Evolutionary conservation across 2,113 vertebrate species (phyloP).

Genomic region (Bos javanicus): DNA sequence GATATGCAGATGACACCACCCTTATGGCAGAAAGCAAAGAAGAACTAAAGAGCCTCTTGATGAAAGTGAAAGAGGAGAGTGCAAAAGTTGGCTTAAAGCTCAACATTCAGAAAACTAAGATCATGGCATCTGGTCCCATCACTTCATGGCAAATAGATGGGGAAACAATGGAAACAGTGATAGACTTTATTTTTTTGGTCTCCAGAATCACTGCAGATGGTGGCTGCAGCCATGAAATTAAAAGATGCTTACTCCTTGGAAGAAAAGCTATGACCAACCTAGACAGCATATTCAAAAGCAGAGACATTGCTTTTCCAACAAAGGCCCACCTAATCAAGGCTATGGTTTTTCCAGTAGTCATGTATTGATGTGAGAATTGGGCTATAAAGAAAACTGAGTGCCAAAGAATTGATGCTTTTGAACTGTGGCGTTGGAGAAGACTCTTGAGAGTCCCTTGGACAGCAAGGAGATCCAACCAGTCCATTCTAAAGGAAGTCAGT

Average conservation of each 20-base stretch:
- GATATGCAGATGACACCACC: not conserved
- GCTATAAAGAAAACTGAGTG: not conserved
- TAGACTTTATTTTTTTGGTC: not conserved
- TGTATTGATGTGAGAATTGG: not conserved
- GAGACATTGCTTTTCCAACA: not conserved
- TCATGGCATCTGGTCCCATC: not conserved
- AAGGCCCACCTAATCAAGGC: not conserved
- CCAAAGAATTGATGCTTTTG: not conserved
- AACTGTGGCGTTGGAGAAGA: not conserved
- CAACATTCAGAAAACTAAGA: not conserved
- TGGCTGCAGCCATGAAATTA: not conserved
- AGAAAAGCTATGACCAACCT: not conserved
- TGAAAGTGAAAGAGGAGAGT: not conserved
- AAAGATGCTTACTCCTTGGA: not conserved
- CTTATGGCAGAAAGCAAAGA: not conserved
- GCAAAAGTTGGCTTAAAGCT: not conserved
- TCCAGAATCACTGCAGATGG: not conserved
- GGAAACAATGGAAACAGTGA: not conserved
- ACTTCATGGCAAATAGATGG: not conserved
- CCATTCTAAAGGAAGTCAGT: not conserved
- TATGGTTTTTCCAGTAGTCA: not conserved
- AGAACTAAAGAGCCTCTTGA: not conserved
- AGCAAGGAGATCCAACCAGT: not conserved
- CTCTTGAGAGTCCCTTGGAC: not conserved
- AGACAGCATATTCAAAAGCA: not conserved